Percentiles rank a stretch among this genome's conserved stretches.
Conservation (phyloP, 2,113 vertebrate genomes). For the Cathartes aura region DNA sequence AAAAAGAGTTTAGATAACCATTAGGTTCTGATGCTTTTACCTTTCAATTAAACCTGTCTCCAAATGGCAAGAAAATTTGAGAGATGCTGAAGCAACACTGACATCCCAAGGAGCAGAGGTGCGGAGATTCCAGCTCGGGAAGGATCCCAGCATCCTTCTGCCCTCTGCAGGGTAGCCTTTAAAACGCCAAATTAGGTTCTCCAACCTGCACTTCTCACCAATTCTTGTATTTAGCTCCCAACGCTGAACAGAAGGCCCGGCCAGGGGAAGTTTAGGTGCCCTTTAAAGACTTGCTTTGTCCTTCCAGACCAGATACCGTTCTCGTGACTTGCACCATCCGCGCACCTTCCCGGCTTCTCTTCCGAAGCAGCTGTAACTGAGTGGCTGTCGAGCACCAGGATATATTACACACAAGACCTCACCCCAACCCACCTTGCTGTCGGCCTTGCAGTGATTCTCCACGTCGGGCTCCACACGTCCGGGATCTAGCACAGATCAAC, state of each 20-base stretch:
- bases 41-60: background rate
- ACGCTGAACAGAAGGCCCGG: background rate
- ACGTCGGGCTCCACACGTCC: rapidly evolving
- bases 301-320: rapidly evolving
- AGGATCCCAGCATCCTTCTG: background rate
- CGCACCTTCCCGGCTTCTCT: background rate
- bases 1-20: no score
- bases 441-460: rapidly evolving
- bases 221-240: background rate
- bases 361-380: background rate
- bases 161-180: background rate
- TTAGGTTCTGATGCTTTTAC: background rate
- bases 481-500: background rate
- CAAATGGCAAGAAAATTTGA: background rate
- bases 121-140: rapidly evolving
- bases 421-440: rapidly evolving
- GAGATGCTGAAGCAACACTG: background rate
- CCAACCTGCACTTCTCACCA: background rate
- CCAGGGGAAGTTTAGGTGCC: background rate
- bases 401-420: rapidly evolving
- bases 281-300: no score
- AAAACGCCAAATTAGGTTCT: background rate
- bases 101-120: no score
- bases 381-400: rapidly evolving
- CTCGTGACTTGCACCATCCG: background rate